These are phyloP conservation scores for Chironomus tentans DNA, from an alignment of 2,888 invertebrate genomes.

Conservation along the genomic window DNA sequence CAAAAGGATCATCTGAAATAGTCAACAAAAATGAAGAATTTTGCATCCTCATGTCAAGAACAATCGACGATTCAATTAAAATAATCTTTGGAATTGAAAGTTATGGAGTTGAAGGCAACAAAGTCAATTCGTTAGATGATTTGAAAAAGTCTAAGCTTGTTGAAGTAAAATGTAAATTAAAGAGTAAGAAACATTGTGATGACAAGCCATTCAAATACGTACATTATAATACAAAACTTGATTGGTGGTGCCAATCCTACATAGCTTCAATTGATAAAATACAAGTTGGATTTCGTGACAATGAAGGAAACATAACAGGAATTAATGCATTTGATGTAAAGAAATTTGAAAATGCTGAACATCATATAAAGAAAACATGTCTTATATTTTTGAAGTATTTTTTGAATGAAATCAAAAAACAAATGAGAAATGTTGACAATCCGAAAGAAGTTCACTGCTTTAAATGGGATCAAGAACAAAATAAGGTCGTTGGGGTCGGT, in stretches of 20 bases:
- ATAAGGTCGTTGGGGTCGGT: background rate
- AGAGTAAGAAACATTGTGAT: background rate
- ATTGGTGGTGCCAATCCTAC: conserved; percentile 41
- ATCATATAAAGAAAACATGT: conserved; percentile 36
- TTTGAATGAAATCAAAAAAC: conserved; percentile 46
- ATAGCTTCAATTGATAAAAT: background rate
- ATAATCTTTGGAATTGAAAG: background rate
- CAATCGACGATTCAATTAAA: background rate
- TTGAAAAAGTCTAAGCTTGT: background rate
- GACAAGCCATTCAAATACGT: too few species aligned
- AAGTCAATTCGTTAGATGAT: background rate
- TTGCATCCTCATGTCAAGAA: background rate
- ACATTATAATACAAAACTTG: conserved; percentile 35
- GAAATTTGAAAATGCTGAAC: background rate
- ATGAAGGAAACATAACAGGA: background rate
- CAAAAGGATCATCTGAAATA: background rate
- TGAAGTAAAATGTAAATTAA: background rate
- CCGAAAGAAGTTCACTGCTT: conserved; percentile 35
- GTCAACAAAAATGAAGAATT: background rate
- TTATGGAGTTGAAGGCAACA: background rate
- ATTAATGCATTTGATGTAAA: background rate
- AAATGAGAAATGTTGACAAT: conserved; percentile 35
- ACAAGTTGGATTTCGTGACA: background rate
- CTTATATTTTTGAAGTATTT: conserved; percentile 59
- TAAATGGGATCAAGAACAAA: conserved; percentile 31